phyloP scores from a whole-genome alignment of 2,888 invertebrate genomes.

The Hypena proboscidalis region DNA sequence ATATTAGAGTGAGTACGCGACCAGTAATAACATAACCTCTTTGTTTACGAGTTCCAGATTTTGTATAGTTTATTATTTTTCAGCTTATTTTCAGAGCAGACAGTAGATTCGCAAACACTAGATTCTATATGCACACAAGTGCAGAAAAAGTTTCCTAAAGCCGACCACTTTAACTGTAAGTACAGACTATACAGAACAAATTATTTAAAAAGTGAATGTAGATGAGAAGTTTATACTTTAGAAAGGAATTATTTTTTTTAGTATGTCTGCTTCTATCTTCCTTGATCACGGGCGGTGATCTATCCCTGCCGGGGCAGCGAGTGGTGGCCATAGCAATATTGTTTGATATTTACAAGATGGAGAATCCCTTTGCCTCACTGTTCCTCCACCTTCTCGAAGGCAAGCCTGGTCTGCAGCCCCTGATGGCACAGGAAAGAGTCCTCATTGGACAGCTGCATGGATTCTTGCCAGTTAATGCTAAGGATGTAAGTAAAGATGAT shows the following conservation, averaged over 20 bases:
- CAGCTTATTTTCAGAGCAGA: conserved; percentile 90
- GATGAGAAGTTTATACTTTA: not conserved
- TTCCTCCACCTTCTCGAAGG: conserved; percentile 75
- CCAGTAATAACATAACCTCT: conserved; percentile 39
- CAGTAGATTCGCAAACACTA: conserved; percentile 89
- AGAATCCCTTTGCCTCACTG: conserved; percentile 75
- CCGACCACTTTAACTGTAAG: conserved; percentile 91
- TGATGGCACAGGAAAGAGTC: conserved; percentile 87
- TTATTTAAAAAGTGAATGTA: no score
- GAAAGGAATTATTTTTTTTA: conserved; percentile 40
- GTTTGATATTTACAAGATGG: conserved; percentile 74
- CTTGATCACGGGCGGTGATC: conserved; percentile 75
- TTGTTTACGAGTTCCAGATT: conserved; percentile 11
- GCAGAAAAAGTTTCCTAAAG: conserved; percentile 91
- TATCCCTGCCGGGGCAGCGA: conserved; percentile 76
- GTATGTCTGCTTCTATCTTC: conserved; percentile 78
- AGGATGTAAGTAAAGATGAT: conserved; percentile 90
- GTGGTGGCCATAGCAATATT: conserved; percentile 75
- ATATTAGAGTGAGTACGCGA: conserved; percentile 73
- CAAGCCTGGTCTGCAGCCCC: conserved; percentile 66
- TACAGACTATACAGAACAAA: no score
- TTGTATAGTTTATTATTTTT: conserved; percentile 46
- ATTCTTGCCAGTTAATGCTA: conserved; percentile 87
- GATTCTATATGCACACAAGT: conserved; percentile 91
- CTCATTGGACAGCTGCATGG: conserved; percentile 90